Percentiles rank a stretch among this genome's conserved stretches.
Conservation (phyloP, 2,113 vertebrate species). For the Pontoporia blainvillei region DNA sequence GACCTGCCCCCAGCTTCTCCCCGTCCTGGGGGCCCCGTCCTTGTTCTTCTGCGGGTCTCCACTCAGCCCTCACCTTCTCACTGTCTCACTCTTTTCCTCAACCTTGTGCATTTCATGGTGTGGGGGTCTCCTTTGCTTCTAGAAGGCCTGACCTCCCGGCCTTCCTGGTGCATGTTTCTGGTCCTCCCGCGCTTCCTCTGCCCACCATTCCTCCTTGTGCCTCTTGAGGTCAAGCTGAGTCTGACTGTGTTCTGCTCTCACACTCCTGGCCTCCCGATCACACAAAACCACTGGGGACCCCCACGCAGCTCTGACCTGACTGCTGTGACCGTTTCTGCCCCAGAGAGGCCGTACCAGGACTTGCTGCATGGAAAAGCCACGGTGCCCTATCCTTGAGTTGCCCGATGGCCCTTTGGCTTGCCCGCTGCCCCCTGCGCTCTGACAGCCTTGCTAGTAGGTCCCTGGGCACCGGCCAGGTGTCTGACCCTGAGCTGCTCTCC, state of each 20-base stretch:
- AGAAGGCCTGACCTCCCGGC: background rate
- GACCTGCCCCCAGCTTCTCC: no score
- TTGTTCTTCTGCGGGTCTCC: background rate
- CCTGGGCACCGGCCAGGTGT: background rate
- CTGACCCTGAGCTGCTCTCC: background rate
- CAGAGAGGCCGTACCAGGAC: background rate
- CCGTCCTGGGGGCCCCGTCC: background rate
- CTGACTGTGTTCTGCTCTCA: background rate
- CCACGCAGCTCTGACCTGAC: background rate
- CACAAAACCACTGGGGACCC: background rate
- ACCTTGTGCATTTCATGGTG: background rate
- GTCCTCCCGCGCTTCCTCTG: accelerated
- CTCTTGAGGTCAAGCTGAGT: accelerated
- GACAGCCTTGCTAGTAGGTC: background rate
- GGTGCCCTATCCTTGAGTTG: background rate
- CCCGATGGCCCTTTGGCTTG: background rate
- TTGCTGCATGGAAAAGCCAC: background rate
- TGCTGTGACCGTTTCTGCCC: background rate
- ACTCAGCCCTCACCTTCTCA: background rate
- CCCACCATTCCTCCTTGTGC: no score
- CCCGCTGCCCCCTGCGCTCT: background rate
- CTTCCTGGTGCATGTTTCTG: background rate
- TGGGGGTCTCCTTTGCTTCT: background rate
- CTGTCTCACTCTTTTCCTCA: no score
- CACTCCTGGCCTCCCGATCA: background rate